These are phyloP conservation scores for Lasiurus borealis DNA, from an alignment of 2,113 vertebrate species.

Conservation along the genomic window DNA sequence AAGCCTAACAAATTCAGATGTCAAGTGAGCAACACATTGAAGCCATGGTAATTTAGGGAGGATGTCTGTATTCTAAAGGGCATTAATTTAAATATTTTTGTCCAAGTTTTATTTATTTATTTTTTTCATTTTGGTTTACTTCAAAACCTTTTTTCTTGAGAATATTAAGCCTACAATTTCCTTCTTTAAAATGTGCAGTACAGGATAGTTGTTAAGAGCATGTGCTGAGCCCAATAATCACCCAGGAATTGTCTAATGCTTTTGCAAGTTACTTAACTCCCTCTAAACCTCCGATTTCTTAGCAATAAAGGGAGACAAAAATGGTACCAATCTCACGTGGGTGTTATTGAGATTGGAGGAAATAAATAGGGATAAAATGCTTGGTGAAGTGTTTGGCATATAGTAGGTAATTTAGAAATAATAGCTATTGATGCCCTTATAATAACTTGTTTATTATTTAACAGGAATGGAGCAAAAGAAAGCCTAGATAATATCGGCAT, in stretches of 20 bases:
- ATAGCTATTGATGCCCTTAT: too few relatives aligned
- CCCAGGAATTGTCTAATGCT: background rate
- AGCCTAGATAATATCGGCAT: too few relatives aligned
- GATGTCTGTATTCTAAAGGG: background rate
- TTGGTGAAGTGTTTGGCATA: background rate
- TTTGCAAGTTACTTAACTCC: background rate
- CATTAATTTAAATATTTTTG: background rate
- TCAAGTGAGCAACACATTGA: background rate
- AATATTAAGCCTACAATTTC: background rate
- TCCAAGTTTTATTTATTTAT: background rate
- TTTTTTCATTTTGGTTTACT: background rate
- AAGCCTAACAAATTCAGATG: background rate
- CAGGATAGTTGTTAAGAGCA: background rate
- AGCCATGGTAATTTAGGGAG: background rate
- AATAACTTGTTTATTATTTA: too few relatives aligned
- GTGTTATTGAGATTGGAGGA: background rate
- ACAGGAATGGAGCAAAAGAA: too few relatives aligned
- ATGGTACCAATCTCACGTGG: background rate
- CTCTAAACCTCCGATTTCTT: background rate
- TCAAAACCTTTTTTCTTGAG: background rate
- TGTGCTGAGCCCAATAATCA: background rate
- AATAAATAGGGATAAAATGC: background rate
- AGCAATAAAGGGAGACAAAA: background rate
- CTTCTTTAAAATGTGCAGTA: background rate
- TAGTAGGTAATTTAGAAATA: background rate